Conservation (phyloP, 1,140 invertebrate genomes). For the Littorina saxatilis region DNA sequence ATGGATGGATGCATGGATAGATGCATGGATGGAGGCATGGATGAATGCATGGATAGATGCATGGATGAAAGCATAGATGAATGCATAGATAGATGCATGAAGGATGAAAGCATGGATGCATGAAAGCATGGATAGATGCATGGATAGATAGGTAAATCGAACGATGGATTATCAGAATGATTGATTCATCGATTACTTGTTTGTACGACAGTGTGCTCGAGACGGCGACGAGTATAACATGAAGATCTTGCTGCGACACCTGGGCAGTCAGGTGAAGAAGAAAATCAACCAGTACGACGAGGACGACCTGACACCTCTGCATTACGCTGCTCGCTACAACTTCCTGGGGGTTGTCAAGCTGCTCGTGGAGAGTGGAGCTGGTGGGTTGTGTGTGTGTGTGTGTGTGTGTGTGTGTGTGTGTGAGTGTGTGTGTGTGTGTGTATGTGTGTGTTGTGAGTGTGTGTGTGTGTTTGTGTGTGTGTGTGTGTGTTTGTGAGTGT, state of each 20-base stretch:
- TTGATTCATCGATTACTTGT: slow-evolving; percentile 65
- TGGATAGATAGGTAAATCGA: too few relatives aligned
- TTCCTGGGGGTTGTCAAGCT: slow-evolving; percentile 70
- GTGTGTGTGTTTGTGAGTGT: too few relatives aligned
- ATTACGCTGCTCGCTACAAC: slow-evolving; percentile 76
- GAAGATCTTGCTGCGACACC: slow-evolving; percentile 48
- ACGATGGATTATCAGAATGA: slow-evolving; percentile 55
- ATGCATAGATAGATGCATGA: too few relatives aligned
- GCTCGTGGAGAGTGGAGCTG: slow-evolving; percentile 72
- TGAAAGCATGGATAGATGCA: too few relatives aligned
- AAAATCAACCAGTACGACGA: slow-evolving; percentile 74
- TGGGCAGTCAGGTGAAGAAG: slow-evolving; percentile 54
- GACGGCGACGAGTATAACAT: slow-evolving; percentile 24
- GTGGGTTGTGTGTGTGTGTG: slow-evolving; percentile 51
- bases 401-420: neutral
- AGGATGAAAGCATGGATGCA: too few relatives aligned
- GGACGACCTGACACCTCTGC: slow-evolving; percentile 73
- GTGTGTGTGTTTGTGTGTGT: too few relatives aligned
- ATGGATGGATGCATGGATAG: too few relatives aligned
- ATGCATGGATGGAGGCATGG: too few relatives aligned
- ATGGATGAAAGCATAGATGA: too few relatives aligned
- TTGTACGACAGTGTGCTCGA: slow-evolving; percentile 41
- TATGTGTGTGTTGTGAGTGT: too few relatives aligned
- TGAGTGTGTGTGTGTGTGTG: neutral
- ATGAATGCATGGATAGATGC: too few relatives aligned